Evolutionary conservation across 2,113 vertebrate species (phyloP), one percentile per base, ranked within the genome.

Genomic region (Rhinoderma darwinii): DNA sequence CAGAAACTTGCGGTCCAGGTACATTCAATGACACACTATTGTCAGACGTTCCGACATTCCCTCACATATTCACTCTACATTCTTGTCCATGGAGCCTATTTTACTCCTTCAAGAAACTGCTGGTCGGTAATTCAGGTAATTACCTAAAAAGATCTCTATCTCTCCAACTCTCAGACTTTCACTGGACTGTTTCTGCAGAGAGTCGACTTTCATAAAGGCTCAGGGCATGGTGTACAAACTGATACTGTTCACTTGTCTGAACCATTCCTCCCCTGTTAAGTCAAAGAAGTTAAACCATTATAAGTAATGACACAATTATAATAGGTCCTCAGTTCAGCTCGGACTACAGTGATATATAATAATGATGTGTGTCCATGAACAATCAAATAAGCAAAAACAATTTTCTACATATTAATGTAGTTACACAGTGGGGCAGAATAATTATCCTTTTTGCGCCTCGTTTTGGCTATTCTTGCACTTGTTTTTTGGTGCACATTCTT

Each of bases 221-320:
- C 89, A 99, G 90, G 50, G 97, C 97, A 14, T 98, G 97, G 88
- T 99, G 97, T 81, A 99, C 96, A 84, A 99, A 99, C 92, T 98
- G 97, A 80, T 99, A 99, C 93, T 99, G 98, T 92, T 99, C 97
- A 0, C 95, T 96, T n/a, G 98, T 99, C 90, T 99, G 98, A 90
- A 99, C 97, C 98, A 99, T 99, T 44, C 98, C 98, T 15, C 98
- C 98, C 88, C 98, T 99, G 93, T 22, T 90, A 91, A 87, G 77
- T 90, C 87, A 90, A 44, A 88, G 12, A 14, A 66, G 61, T 17
- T 59, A 59, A 25, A 80, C 17, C 18, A 18, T 41, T 11, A 43
- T 41, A 41, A 59, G 32, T 32, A 51, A 77, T 51, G 27, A 20
- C 20, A 32, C 44, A 20, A 3, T 10, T 2, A 15, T 11, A 39